These are phyloP conservation scores for Aethes cnicana DNA, from an alignment of 2,888 invertebrate species.

Conservation along the genomic window DNA sequence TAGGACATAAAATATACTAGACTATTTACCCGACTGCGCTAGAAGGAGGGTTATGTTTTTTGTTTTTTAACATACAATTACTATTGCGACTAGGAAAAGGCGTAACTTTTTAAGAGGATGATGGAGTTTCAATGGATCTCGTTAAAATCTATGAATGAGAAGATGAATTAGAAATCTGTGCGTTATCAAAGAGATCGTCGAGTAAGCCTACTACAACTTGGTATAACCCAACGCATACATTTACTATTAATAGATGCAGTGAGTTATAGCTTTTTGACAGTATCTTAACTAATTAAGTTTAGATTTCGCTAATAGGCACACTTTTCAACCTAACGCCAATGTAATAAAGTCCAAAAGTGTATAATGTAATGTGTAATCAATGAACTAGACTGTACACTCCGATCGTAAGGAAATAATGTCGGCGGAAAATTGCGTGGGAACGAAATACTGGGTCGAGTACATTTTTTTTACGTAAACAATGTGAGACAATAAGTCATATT, in stretches of 20 bases:
- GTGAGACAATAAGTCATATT: conserved; percentile 75
- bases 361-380: too few species aligned
- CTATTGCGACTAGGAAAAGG: conserved; percentile 33
- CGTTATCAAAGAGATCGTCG: conserved; percentile 5
- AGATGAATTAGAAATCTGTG: background rate
- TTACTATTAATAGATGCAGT: background rate
- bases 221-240: background rate
- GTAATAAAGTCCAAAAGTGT: too few species aligned
- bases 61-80: conserved; percentile 28
- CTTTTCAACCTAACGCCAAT: too few species aligned
- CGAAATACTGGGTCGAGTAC: conserved; percentile 76
- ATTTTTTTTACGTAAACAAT: conserved; percentile 65
- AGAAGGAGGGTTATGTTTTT: too few species aligned
- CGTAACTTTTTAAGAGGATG: conserved; percentile 36
- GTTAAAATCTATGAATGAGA: conserved; percentile 50
- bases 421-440: conserved; percentile 46
- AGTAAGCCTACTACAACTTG: background rate
- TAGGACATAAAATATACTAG: conserved; percentile 45
- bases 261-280: background rate
- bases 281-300: background rate
- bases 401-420: conserved; percentile 6
- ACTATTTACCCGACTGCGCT: too few species aligned
- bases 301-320: too few species aligned
- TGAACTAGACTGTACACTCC: conserved; percentile 2
- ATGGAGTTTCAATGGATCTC: conserved; percentile 58